Conservation (phyloP, 2,113 vertebrate genomes). For the Elaphurus davidianus region DNA sequence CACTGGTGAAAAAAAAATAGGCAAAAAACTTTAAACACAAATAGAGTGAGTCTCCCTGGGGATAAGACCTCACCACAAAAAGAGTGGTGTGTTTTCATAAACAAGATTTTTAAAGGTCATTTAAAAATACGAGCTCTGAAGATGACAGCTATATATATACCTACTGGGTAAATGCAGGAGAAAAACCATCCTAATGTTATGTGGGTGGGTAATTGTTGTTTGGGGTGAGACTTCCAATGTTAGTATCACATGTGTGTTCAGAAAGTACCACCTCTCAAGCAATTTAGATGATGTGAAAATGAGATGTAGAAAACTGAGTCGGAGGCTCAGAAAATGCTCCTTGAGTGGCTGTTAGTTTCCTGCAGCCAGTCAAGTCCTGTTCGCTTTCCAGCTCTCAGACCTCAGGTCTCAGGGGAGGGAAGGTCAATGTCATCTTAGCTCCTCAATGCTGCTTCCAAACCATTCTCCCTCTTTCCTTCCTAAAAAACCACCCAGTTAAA, state of each 20-base stretch:
- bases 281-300: not conserved
- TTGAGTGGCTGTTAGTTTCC: not conserved
- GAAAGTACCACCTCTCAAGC: not conserved
- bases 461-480: not conserved
- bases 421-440: not conserved
- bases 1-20: not conserved
- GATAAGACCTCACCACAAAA: not conserved
- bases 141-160: not conserved
- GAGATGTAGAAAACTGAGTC: not conserved
- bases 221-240: not conserved
- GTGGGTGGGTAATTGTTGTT: not conserved
- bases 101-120: conserved; percentile 16
- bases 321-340: not conserved
- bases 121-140: not conserved
- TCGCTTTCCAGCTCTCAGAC: not conserved
- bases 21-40: not conserved
- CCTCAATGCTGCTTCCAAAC: not conserved
- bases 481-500: not conserved
- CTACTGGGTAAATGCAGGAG: not conserved
- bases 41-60: not conserved
- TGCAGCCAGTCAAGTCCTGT: not conserved
- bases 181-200: not conserved
- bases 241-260: not conserved
- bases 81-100: conserved; percentile 19
- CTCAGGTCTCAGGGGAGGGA: not conserved